Conservation (phyloP, 2,113 vertebrate genomes). For the Microcebus jonahi region DNA sequence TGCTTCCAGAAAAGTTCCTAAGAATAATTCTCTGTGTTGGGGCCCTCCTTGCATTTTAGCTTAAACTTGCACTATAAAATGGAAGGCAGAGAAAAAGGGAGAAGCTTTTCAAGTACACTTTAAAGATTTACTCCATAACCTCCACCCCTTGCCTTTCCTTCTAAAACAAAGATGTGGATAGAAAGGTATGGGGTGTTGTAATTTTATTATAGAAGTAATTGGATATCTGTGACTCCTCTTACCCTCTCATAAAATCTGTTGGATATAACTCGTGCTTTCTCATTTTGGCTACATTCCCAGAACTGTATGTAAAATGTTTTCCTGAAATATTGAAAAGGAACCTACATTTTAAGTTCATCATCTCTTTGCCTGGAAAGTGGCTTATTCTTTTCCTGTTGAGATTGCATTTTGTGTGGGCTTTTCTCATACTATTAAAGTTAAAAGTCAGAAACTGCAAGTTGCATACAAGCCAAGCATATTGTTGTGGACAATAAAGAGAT, state of each 20-base stretch:
- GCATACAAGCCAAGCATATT: conserved; percentile 3
- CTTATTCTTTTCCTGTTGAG: conserved; percentile 37
- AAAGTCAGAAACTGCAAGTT: conserved; percentile 32
- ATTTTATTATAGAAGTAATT: conserved; percentile 67
- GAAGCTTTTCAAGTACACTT: conserved; percentile 44
- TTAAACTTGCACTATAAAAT: background rate
- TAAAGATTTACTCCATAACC: conserved; percentile 33
- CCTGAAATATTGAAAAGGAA: conserved; percentile 73
- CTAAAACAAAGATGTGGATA: conserved; percentile 46
- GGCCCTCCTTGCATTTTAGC: background rate
- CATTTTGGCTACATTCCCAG: conserved; percentile 67
- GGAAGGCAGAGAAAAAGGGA: background rate
- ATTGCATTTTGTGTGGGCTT: background rate
- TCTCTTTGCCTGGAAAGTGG: conserved; percentile 45
- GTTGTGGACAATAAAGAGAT: background rate
- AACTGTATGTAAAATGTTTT: conserved; percentile 69
- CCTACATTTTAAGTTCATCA: conserved; percentile 71
- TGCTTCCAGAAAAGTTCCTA: background rate
- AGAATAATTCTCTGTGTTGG: background rate
- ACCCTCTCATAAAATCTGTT: conserved; percentile 61
- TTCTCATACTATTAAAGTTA: conserved; percentile 41
- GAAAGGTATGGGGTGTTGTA: background rate
- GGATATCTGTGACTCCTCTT: conserved; percentile 54
- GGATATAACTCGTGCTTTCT: conserved; percentile 63
- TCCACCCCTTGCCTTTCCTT: background rate